Percentiles rank a stretch among this genome's conserved stretches.
These are phyloP conservation scores for Falcaria lacertinaria DNA, from an alignment of 2,888 invertebrate species.

Conservation along the genomic window DNA sequence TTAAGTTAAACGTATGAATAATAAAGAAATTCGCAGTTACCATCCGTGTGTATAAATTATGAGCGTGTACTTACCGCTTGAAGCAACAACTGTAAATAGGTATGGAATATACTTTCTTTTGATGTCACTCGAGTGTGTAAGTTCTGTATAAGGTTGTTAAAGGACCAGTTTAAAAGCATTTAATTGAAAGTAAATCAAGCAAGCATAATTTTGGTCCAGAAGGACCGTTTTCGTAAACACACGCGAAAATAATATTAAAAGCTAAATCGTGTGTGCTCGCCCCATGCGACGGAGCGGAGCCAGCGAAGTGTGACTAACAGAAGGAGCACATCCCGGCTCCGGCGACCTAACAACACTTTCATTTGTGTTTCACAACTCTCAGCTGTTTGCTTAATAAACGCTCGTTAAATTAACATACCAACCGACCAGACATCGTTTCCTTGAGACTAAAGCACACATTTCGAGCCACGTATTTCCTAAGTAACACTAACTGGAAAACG, in stretches of 20 bases:
- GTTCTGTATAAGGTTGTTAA: constrained; percentile 26
- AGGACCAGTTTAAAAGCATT: constrained; percentile 26
- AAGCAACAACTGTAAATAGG: too few relatives aligned
- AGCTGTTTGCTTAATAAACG: constrained; percentile 44
- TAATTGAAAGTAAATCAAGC: constrained; percentile 37
- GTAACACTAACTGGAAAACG: background rate
- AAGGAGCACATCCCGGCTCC: constrained; percentile 23
- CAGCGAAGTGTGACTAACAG: constrained; percentile 34
- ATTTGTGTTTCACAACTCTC: constrained; percentile 42
- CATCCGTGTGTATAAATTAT: too few relatives aligned
- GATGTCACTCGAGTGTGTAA: constrained; percentile 21
- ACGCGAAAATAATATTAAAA: constrained; percentile 27
- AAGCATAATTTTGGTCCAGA: constrained; percentile 21
- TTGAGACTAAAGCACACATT: constrained; percentile 14
- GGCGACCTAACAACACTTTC: constrained; percentile 39
- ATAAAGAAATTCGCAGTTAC: too few relatives aligned
- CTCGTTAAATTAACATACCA: constrained; percentile 46
- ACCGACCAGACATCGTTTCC: constrained; percentile 33
- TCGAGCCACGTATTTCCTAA: background rate
- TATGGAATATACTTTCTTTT: constrained; percentile 15
- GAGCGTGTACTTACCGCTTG: background rate
- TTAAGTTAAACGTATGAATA: too few relatives aligned
- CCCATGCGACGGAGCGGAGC: constrained; percentile 9
- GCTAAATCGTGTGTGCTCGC: constrained; percentile 17
- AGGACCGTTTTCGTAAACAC: constrained; percentile 29